These are phyloP conservation scores for Platycnemis pennipes DNA, from an alignment of 2,888 invertebrate genomes.

Conservation along the genomic window DNA sequence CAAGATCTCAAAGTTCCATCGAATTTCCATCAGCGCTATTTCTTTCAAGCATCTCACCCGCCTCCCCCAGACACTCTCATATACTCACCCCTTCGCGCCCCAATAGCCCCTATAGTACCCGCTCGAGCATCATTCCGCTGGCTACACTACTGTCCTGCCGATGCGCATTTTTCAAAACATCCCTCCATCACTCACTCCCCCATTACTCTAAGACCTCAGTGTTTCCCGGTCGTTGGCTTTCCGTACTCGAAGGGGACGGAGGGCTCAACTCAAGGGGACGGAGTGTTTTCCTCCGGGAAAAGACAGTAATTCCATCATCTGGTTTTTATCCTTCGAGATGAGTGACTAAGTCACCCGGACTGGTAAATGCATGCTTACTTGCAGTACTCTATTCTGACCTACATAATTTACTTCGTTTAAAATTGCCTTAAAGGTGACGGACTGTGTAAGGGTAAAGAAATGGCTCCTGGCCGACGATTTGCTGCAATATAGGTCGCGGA, in stretches of 20 bases:
- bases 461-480: not conserved
- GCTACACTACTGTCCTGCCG: not conserved
- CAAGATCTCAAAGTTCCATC: constrained; percentile 13
- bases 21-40: constrained; percentile 4
- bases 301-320: not conserved
- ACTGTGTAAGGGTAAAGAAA: not conserved
- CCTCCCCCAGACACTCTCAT: not conserved
- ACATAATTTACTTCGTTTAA: constrained; percentile 27
- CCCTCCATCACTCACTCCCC: not conserved
- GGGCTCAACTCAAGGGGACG: too few relatives aligned
- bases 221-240: too few relatives aligned
- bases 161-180: constrained; percentile 1
- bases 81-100: not conserved
- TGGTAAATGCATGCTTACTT: not conserved
- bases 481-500: not conserved
- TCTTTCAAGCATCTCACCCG: not conserved
- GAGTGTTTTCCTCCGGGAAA: too few relatives aligned
- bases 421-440: not conserved
- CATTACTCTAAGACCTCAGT: not conserved
- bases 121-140: not conserved
- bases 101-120: not conserved
- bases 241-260: too few relatives aligned
- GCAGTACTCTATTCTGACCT: not conserved
- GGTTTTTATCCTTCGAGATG: not conserved
- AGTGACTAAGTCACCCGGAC: not conserved